These are phyloP conservation scores for Chaenogobius annularis DNA, from an alignment of 2,113 vertebrate genomes.

Conservation along the genomic window DNA sequence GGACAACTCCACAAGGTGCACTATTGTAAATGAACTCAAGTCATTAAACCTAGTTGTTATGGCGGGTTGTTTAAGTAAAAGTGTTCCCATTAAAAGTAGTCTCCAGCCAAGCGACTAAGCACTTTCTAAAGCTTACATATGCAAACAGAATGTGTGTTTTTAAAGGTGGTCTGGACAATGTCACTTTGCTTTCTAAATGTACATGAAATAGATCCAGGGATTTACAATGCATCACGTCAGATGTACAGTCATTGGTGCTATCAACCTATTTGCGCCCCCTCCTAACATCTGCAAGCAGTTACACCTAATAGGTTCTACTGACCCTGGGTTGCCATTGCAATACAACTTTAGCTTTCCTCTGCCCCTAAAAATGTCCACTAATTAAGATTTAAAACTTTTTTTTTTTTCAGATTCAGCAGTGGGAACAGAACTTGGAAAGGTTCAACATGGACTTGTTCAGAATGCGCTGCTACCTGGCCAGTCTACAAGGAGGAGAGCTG, in stretches of 20 bases:
- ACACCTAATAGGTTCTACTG: constrained; percentile 46
- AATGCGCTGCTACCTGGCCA: constrained; percentile 94
- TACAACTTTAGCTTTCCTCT: constrained; percentile 5
- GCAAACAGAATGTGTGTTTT: constrained; percentile 38
- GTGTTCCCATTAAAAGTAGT: constrained; percentile 64
- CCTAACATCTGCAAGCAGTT: constrained; percentile 71
- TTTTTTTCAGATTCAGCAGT: constrained; percentile 88
- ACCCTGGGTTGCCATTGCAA: constrained; percentile 41
- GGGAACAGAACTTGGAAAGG: constrained; percentile 97
- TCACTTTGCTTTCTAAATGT: constrained; percentile 45
- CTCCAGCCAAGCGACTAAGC: constrained; percentile 62
- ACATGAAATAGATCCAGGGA: constrained; percentile 40
- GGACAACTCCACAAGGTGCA: constrained; percentile 41
- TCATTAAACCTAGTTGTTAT: constrained; percentile 66
- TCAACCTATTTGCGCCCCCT: constrained; percentile 24
- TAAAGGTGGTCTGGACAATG: constrained; percentile 53
- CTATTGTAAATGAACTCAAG: constrained; percentile 66
- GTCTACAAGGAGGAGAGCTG: constrained; percentile 92
- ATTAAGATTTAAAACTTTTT: neutral
- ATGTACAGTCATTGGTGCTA: constrained; percentile 29
- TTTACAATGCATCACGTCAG: constrained; percentile 39
- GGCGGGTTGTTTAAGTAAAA: constrained; percentile 62
- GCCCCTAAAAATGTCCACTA: neutral
- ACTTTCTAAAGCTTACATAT: constrained; percentile 50
- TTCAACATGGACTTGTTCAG: constrained; percentile 96